Evolutionary conservation across 37 sponge, comb jelly and placozoan species (phyloP), one percentile per base, ranked within the genome.

Genomic region (Chondrilla cf. caribensis): DNA sequence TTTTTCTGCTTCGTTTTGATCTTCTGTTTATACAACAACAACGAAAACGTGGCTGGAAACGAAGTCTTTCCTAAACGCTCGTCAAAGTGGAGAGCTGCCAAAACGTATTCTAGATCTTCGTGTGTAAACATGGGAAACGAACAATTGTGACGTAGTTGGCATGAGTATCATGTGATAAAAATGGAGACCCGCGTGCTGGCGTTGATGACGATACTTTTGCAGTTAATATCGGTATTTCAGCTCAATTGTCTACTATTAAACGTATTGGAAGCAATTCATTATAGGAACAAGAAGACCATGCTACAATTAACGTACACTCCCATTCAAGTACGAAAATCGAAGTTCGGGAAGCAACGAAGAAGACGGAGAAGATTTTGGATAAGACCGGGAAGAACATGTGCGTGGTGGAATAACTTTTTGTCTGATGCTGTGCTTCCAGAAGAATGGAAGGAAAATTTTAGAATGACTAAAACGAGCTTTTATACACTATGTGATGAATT

Each of bases 401-500:
- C 35, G 14, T 67, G 68, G 68, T 67, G 68, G 68, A 32, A 67
- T 32, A 67, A 29, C 35, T 67, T 67, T 4, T 2, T 67, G 33
- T 6, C 29, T 4, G 33, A 67, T 67, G 68, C 35, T 3, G 68
- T 67, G 15, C 17, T 67, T 18, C 31, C 33, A 29, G 32, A 67
- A 4, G 58, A 75, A 25, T 80, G 81, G 81, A 58, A 60, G 15
- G 81, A 60, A 39, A 80, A 80, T 31, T 59, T 80, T 8, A 22
- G 81, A 25, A 79, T 80, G 81, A 38, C 81, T 29, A 38, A 6
- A 38, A 31, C 8, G 2, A 79, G 3, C 17, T 79, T 79, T 38
- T 9, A 38, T 5, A 31, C 33, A n/a, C 43, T 80, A 6, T 60
- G 62, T 47, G 31, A 60, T 38, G 80, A 79, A 29, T 8, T 79